Evolutionary conservation across 2,888 invertebrate species (phyloP).

Genomic region (Leuctra nigra): DNA sequence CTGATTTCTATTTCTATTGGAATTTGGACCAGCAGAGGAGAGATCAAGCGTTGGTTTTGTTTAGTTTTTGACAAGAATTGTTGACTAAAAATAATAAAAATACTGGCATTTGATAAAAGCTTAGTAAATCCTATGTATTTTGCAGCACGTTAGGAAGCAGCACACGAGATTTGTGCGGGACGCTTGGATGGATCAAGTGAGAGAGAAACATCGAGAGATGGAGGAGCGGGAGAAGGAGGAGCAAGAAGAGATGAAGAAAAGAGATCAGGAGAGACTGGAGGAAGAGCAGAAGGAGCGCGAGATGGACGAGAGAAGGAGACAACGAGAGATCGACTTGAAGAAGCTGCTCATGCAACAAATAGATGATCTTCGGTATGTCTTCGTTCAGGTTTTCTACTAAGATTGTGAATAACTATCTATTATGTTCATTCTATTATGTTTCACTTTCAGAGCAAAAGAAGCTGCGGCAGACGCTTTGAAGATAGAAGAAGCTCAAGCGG

Average conservation of each 20-base stretch:
- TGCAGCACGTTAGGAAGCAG: slow-evolving; percentile 21
- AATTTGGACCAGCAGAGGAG: too few relatives aligned
- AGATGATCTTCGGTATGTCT: slow-evolving; percentile 24
- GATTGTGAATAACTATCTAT: background rate
- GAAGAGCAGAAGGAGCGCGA: slow-evolving; percentile 19
- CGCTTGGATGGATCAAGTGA: slow-evolving; percentile 27
- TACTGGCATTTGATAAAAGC: too few relatives aligned
- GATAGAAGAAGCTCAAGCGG: slow-evolving; percentile 6
- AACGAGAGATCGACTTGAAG: slow-evolving; percentile 9
- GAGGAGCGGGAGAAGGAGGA: slow-evolving; percentile 6
- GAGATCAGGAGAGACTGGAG: slow-evolving; percentile 7
- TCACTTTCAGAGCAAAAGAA: slow-evolving; percentile 18
- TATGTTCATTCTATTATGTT: background rate
- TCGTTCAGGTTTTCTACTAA: background rate
- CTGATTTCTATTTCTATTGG: too few relatives aligned
- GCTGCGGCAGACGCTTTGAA: slow-evolving; percentile 21
- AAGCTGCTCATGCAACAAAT: slow-evolving; percentile 24
- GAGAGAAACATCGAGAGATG: slow-evolving; percentile 22
- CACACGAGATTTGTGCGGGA: slow-evolving; percentile 22
- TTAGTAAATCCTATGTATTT: too few relatives aligned
- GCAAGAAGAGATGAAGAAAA: slow-evolving; percentile 12
- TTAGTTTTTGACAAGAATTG: too few relatives aligned
- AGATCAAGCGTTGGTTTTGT: too few relatives aligned
- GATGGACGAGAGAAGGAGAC: slow-evolving; percentile 10
- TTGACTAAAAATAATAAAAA: too few relatives aligned